Evolutionary conservation across 2,113 vertebrate species (phyloP).

Genomic region (Brachypteracias leptosomus): DNA sequence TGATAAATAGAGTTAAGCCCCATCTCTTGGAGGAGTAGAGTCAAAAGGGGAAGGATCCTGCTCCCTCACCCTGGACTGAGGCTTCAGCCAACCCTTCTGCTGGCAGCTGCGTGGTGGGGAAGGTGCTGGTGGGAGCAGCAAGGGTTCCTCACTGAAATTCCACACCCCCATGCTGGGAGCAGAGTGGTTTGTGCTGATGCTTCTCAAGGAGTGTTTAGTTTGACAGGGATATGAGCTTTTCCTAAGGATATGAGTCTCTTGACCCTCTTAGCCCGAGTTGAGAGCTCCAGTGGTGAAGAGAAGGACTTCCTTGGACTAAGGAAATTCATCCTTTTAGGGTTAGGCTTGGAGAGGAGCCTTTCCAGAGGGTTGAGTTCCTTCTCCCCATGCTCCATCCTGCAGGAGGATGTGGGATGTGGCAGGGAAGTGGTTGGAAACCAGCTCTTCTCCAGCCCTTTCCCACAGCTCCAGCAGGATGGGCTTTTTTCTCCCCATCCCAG

Average conservation of each 20-base stretch:
- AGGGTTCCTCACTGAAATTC: no score
- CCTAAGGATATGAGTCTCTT: neutral
- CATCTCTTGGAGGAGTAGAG: neutral
- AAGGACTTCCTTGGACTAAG: neutral
- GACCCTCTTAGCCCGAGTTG: neutral
- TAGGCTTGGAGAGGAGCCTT: neutral
- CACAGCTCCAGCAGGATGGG: neutral
- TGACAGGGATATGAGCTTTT: neutral
- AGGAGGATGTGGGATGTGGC: neutral
- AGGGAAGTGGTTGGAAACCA: neutral
- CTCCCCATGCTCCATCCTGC: neutral
- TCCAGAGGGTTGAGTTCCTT: neutral
- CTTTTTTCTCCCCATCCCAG: neutral
- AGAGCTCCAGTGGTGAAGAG: no score
- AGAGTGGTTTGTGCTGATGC: neutral
- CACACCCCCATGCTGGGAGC: no score
- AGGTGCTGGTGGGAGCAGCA: neutral
- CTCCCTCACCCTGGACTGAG: neutral
- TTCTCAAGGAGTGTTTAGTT: neutral
- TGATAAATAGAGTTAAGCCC: neutral
- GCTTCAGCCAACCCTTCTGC: neutral
- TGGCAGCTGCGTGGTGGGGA: neutral
- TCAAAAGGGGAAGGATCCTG: neutral
- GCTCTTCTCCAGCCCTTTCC: neutral
- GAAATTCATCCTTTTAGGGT: neutral